Conservation (phyloP, 2,888 invertebrate species). For the Morinoia aosen region DNA sequence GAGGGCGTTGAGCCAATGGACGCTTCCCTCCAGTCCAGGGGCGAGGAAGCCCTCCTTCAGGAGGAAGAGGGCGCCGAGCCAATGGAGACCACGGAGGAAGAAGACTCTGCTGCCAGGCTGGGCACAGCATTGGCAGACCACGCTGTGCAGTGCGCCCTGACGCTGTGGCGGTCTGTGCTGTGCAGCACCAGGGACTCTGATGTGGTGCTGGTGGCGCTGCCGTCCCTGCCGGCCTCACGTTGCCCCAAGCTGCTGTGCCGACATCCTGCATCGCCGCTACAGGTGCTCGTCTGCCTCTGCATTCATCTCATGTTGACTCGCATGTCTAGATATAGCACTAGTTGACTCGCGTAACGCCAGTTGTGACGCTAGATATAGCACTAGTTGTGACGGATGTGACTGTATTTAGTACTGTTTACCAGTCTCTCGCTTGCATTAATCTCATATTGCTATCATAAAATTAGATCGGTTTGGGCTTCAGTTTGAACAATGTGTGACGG, state of each 20-base stretch:
- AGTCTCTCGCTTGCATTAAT: no score
- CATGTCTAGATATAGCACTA: no score
- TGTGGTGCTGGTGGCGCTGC: conserved; percentile 6
- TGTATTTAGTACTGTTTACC: no score
- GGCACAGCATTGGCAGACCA: neutral
- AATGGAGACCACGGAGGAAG: neutral
- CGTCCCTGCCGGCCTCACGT: neutral
- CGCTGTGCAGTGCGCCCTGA: neutral
- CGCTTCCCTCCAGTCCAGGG: neutral
- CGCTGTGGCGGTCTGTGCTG: conserved; percentile 36
- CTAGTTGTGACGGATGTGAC: no score
- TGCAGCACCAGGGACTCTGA: conserved; percentile 6
- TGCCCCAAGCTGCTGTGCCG: neutral
- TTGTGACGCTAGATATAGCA: no score
- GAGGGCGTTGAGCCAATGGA: neutral
- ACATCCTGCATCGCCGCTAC: neutral
- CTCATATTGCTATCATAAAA: no score
- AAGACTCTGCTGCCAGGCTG: neutral
- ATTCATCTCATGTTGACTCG: no score
- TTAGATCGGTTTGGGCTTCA: no score
- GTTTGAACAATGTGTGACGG: no score
- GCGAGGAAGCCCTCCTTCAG: neutral
- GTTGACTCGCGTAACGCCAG: no score
- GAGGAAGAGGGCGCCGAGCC: neutral
- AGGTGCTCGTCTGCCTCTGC: neutral